These are phyloP conservation scores for Chrysocyon brachyurus DNA, from an alignment of 2,797 vertebrate species.

Conservation along the genomic window DNA sequence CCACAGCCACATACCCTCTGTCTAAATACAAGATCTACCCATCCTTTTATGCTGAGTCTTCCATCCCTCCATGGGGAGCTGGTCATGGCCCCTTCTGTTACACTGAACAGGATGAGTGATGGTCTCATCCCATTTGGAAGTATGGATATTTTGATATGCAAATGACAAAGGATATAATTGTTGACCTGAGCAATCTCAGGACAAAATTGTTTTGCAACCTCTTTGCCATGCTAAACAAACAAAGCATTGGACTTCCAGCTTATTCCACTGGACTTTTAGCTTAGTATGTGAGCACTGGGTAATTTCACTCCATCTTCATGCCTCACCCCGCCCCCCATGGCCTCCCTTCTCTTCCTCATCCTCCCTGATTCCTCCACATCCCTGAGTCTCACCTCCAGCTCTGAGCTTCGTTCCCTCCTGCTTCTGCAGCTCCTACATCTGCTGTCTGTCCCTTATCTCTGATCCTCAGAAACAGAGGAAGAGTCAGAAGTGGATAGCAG, in stretches of 20 bases:
- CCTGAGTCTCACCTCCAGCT: neutral
- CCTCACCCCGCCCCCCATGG: neutral
- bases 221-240: neutral
- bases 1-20: neutral
- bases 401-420: neutral
- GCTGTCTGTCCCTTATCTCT: neutral
- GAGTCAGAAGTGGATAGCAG: neutral
- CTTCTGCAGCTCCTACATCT: neutral
- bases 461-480: neutral
- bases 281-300: neutral
- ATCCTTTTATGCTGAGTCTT: neutral
- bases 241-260: neutral
- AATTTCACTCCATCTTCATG: neutral
- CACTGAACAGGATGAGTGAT: no score
- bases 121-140: neutral
- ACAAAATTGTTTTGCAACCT: neutral
- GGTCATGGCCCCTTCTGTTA: neutral
- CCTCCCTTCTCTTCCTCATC: neutral
- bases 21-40: neutral
- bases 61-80: neutral
- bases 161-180: neutral
- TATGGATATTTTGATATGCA: neutral
- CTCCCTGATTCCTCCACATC: neutral
- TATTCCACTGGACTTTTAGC: neutral
- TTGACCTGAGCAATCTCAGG: neutral